Conservation (phyloP, 92 coral and sea anemone genomes). For the Anthopleura xanthogrammica region DNA sequence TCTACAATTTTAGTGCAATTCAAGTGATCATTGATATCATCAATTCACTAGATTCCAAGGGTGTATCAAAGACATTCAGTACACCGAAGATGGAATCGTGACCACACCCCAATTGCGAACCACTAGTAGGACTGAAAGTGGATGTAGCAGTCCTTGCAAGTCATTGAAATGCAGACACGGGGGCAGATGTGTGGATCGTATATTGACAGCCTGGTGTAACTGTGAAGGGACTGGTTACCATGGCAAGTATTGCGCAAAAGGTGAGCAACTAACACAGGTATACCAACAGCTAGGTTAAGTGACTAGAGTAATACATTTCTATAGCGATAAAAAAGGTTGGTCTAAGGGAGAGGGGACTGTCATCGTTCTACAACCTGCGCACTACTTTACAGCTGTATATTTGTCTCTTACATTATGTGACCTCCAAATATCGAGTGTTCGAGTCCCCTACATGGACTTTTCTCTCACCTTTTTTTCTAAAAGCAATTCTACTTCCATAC, state of each 20-base stretch:
- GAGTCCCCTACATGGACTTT: too few species aligned
- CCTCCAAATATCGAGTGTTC: too few species aligned
- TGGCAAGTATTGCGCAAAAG: slow-evolving; percentile 56
- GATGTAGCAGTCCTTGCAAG: slow-evolving; percentile 55
- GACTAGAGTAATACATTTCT: too few species aligned
- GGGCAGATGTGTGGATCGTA: slow-evolving; percentile 58
- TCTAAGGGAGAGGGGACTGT: too few species aligned
- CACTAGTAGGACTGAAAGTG: slow-evolving; percentile 25
- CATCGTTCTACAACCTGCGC: too few species aligned
- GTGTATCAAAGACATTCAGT: slow-evolving; percentile 48
- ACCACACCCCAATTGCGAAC: slow-evolving; percentile 30
- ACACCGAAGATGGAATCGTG: slow-evolving; percentile 17
- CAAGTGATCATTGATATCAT: neutral
- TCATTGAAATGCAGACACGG: slow-evolving; percentile 54
- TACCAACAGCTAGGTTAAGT: too few species aligned
- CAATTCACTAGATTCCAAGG: slow-evolving; percentile 47
- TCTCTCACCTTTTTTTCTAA: too few species aligned
- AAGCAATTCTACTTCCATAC: too few species aligned
- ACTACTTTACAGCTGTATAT: too few species aligned
- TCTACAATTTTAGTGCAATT: too few species aligned
- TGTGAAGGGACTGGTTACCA: slow-evolving; percentile 57
- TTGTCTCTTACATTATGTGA: too few species aligned
- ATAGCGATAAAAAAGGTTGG: too few species aligned
- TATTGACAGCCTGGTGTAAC: slow-evolving; percentile 49
- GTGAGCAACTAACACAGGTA: slow-evolving; percentile 13